These are phyloP conservation scores for Enteromius anoplus DNA, from an alignment of 2,797 vertebrate genomes.

Conservation along the genomic window DNA sequence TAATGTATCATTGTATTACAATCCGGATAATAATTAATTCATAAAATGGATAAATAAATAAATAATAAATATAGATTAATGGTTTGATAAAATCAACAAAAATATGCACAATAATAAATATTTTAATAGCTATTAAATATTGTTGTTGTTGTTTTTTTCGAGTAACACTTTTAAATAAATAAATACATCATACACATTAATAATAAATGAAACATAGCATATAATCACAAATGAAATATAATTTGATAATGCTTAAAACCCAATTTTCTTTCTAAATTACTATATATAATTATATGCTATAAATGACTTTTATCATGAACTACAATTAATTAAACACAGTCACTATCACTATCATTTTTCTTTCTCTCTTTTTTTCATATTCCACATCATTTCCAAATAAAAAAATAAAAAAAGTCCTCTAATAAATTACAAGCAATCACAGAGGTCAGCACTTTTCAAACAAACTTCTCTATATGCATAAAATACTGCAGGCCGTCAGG, in stretches of 20 bases:
- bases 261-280: background rate
- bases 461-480: constrained; percentile 51
- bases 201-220: background rate
- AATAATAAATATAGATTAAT: too few relatives aligned
- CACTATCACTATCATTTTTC: background rate
- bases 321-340: background rate
- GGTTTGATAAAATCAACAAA: background rate
- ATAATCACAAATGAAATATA: background rate
- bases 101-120: background rate
- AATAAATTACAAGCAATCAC: constrained; percentile 45
- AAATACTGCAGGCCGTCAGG: constrained; percentile 45
- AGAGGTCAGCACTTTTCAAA: constrained; percentile 54
- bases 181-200: too few relatives aligned
- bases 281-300: background rate
- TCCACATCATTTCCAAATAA: constrained; percentile 36
- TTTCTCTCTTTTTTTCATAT: background rate
- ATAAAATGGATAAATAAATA: background rate
- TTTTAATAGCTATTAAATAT: background rate
- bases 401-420: background rate
- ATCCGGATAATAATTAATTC: background rate
- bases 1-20: background rate
- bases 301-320: background rate
- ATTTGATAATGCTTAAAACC: background rate
- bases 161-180: too few relatives aligned
- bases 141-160: background rate